Conservation (phyloP, 1,140 invertebrate species). For the Protaetia brevitarsis region DNA sequence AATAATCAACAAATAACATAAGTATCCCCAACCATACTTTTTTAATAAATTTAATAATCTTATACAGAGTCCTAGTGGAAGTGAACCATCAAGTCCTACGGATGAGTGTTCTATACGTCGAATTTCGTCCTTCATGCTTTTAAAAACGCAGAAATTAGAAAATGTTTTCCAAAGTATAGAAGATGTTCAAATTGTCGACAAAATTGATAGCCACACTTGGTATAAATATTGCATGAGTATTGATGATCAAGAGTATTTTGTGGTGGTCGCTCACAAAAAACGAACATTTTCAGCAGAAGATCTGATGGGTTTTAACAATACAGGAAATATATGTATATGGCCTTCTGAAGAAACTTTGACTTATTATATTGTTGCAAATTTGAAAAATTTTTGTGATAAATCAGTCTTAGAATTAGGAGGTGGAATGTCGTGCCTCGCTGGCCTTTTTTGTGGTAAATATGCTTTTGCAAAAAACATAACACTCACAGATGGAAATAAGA, state of each 20-base stretch:
- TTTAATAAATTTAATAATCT: constrained; percentile 20
- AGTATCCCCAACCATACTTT: background rate
- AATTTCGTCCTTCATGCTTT: constrained; percentile 57
- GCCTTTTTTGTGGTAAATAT: constrained; percentile 70
- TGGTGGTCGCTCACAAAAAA: constrained; percentile 59
- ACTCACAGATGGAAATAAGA: constrained; percentile 76
- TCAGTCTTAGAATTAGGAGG: constrained; percentile 76
- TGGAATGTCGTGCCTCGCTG: constrained; percentile 82
- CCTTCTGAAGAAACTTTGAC: constrained; percentile 83
- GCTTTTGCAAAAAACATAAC: constrained; percentile 57
- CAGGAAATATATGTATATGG: constrained; percentile 89
- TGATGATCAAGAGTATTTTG: constrained; percentile 48
- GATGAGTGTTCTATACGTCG: constrained; percentile 56
- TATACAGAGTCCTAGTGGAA: constrained; percentile 43
- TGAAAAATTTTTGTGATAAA: constrained; percentile 62
- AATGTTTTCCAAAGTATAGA: constrained; percentile 24
- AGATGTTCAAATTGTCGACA: constrained; percentile 28
- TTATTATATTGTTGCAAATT: constrained; percentile 69
- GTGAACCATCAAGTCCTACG: constrained; percentile 47
- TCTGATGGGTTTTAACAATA: constrained; percentile 84
- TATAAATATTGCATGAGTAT: constrained; percentile 56
- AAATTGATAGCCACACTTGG: constrained; percentile 49
- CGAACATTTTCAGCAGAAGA: constrained; percentile 65
- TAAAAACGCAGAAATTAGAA: constrained; percentile 46
- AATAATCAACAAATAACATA: constrained; percentile 21